These are phyloP conservation scores for Oikopleura dioica DNA, from an alignment of 23 tunicate genomes.

Conservation along the genomic window DNA sequence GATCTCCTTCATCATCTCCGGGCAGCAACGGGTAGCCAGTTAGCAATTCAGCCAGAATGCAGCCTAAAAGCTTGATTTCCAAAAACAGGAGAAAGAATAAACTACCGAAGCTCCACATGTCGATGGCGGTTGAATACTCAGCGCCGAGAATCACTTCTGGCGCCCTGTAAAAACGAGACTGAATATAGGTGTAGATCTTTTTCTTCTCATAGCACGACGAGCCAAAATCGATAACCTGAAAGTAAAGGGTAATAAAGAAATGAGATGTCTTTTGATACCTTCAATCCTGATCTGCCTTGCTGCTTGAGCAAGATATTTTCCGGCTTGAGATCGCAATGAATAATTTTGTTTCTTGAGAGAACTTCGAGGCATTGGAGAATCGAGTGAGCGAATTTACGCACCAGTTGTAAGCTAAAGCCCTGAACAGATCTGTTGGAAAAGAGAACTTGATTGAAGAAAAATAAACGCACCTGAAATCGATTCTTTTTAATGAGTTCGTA, in stretches of 20 bases:
- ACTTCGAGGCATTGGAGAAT: conserved; percentile 95
- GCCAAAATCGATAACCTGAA: conserved; percentile 93
- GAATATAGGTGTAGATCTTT: conserved; percentile 85
- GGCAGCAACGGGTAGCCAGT: conserved; percentile 93
- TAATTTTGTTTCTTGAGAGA: conserved; percentile 52
- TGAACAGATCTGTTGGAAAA: not conserved
- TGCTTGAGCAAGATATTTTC: conserved; percentile 90
- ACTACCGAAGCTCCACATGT: conserved; percentile 90
- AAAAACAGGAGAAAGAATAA: not conserved
- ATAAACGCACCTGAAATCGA: conserved; percentile 73
- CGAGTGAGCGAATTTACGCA: conserved; percentile 91
- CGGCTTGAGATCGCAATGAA: conserved; percentile 94
- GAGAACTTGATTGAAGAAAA: not conserved
- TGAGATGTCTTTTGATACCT: conserved; percentile 22
- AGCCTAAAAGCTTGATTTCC: conserved; percentile 12
- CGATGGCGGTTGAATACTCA: conserved; percentile 76
- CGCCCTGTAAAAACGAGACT: conserved; percentile 89
- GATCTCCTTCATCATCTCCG: conserved; percentile 97
- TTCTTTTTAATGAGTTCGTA: conserved; percentile 88
- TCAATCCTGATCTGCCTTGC: conserved; percentile 92
- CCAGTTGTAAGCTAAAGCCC: conserved; percentile 33
- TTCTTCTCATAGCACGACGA: conserved; percentile 98
- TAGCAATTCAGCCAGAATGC: conserved; percentile 83
- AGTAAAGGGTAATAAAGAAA: not conserved
- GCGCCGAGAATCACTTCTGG: conserved; percentile 89